Conservation (phyloP, 1,140 invertebrate genomes). For the Papilio polytes region DNA sequence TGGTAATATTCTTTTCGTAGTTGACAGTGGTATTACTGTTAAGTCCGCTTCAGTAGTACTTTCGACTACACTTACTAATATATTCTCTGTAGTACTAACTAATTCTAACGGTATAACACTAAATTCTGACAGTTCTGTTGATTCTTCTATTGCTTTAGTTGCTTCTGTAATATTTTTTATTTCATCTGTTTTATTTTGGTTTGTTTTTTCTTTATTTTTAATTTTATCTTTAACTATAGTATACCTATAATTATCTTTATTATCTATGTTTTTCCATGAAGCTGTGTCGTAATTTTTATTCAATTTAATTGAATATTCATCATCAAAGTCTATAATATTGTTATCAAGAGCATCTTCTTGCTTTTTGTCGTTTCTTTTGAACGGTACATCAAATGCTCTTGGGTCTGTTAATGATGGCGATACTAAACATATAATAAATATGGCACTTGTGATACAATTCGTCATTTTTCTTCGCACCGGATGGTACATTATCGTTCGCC, state of each 20-base stretch:
- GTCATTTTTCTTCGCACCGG: constrained; percentile 70
- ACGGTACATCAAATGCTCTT: constrained; percentile 57
- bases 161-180: constrained; percentile 34
- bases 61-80: constrained; percentile 58
- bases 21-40: constrained; percentile 71
- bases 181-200: constrained; percentile 44
- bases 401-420: constrained; percentile 45
- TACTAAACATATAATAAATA: constrained; percentile 57
- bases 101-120: constrained; percentile 76
- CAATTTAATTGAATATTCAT: constrained; percentile 63
- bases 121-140: constrained; percentile 54
- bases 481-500: constrained; percentile 61
- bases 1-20: constrained; percentile 58
- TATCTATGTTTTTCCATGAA: constrained; percentile 57
- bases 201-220: constrained; percentile 43
- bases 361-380: constrained; percentile 44
- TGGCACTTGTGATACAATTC: constrained; percentile 50
- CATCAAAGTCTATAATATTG: constrained; percentile 74
- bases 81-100: constrained; percentile 68
- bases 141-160: constrained; percentile 43
- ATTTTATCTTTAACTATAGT: constrained; percentile 60
- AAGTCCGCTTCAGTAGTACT: constrained; percentile 70
- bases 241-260: constrained; percentile 70
- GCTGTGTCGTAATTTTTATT: constrained; percentile 59
- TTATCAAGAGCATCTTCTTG: constrained; percentile 65